Conservation (phyloP, 2,888 invertebrate genomes). For the Aricia artaxerxes region DNA sequence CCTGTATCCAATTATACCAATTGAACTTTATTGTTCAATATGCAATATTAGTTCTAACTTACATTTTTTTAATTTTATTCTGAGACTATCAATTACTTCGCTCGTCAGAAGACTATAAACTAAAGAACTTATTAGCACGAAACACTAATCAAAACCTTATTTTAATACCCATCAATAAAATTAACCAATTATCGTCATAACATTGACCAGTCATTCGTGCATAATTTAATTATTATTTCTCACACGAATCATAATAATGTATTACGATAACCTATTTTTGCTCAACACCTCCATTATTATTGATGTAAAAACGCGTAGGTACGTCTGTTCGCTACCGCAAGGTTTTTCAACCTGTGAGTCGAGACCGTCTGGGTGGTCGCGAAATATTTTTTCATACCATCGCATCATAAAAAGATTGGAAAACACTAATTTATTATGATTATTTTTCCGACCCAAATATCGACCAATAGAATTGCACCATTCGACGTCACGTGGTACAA, state of each 20-base stretch:
- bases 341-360: no score
- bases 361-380: no score
- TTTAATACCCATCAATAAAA: neutral
- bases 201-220: neutral
- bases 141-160: neutral
- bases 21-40: neutral
- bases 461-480: no score
- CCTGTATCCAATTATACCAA: no score
- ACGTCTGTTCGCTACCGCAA: no score
- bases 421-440: no score
- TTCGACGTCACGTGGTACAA: no score
- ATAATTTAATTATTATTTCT: neutral
- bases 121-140: neutral
- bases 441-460: no score
- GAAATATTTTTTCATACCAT: no score
- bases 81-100: neutral
- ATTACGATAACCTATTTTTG: neutral
- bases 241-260: neutral
- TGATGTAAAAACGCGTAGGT: no score
- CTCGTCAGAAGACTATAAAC: neutral
- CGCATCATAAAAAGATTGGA: no score
- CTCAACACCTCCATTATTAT: no score
- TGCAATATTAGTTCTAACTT: neutral
- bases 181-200: neutral
- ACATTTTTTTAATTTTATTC: neutral